phyloP scores from a whole-genome alignment of 2,888 invertebrate genomes.

The Venustoraphidia nigricollis region DNA sequence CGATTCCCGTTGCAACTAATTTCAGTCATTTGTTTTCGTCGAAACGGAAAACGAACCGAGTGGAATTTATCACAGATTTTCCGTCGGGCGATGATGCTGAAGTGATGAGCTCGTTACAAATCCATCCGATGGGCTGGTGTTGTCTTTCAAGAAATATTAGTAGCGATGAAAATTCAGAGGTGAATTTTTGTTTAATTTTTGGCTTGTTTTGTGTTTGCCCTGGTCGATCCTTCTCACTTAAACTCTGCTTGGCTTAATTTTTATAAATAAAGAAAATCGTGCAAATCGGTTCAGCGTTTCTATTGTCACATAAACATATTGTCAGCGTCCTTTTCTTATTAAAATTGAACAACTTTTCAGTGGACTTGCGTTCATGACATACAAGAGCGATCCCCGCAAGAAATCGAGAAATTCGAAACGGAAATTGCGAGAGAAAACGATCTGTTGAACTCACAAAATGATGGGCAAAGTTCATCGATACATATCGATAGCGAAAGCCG shows the following conservation, averaged over 20 bases:
- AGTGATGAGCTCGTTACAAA: slow-evolving; percentile 74
- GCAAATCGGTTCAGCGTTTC: too few species aligned
- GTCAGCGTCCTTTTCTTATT: not conserved
- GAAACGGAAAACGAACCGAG: slow-evolving; percentile 58
- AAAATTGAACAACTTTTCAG: slow-evolving; percentile 28
- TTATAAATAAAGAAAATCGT: too few species aligned
- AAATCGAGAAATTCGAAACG: slow-evolving; percentile 24
- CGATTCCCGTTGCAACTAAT: slow-evolving; percentile 62
- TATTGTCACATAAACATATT: too few species aligned
- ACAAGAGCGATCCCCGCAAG: slow-evolving; percentile 42
- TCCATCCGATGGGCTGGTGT: slow-evolving; percentile 84
- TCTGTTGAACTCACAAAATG: slow-evolving; percentile 13
- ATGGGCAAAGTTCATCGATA: slow-evolving; percentile 16
- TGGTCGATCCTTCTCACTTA: too few species aligned
- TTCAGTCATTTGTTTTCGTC: slow-evolving; percentile 70
- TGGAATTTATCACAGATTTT: slow-evolving; percentile 85
- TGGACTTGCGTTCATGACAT: slow-evolving; percentile 93
- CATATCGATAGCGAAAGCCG: slow-evolving; percentile 23
- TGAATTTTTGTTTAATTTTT: slow-evolving; percentile 21
- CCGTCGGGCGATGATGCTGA: slow-evolving; percentile 75
- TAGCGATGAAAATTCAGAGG: slow-evolving; percentile 73
- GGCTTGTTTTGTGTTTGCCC: not conserved
- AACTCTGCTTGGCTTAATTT: too few species aligned
- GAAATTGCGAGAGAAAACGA: slow-evolving; percentile 11
- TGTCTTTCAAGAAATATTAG: slow-evolving; percentile 78